These are phyloP conservation scores for Trichogramma pretiosum DNA, from an alignment of 1,140 invertebrate species.

Conservation along the genomic window DNA sequence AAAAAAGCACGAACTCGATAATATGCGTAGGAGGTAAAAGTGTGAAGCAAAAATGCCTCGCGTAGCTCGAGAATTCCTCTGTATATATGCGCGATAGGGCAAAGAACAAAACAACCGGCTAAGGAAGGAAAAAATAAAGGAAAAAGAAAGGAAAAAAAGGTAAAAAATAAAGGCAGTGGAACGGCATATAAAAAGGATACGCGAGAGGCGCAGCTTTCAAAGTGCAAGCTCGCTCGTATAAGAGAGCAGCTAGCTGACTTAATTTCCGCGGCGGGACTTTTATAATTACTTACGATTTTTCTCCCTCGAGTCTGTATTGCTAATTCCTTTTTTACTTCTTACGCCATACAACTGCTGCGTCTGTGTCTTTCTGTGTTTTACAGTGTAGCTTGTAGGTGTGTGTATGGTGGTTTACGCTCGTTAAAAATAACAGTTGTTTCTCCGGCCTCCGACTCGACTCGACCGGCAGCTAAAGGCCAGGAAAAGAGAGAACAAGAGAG, in stretches of 20 bases:
- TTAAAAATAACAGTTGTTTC: slow-evolving; percentile 12
- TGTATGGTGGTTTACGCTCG: slow-evolving; percentile 3
- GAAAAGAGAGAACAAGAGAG: no score
- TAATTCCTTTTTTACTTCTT: neutral
- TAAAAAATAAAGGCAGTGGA: neutral
- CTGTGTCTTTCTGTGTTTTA: neutral
- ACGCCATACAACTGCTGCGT: neutral
- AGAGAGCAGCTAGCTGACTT: no score
- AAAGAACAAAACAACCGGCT: neutral
- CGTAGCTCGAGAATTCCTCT: no score
- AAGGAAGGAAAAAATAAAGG: neutral
- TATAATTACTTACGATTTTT: slow-evolving; percentile 14
- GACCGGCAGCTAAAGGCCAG: no score
- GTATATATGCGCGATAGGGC: neutral
- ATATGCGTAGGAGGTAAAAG: no score
- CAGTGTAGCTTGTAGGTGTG: no score
- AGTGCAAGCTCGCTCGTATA: no score
- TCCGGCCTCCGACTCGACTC: neutral
- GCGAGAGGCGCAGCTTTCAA: neutral
- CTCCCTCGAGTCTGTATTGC: neutral
- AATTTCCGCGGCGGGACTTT: slow-evolving; percentile 10
- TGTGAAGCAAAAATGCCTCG: no score
- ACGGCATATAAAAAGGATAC: neutral
- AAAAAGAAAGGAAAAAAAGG: neutral
- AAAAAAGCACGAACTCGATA: no score